phyloP scores from a whole-genome alignment of 2,888 invertebrate species.

The Galeruca laticollis region DNA sequence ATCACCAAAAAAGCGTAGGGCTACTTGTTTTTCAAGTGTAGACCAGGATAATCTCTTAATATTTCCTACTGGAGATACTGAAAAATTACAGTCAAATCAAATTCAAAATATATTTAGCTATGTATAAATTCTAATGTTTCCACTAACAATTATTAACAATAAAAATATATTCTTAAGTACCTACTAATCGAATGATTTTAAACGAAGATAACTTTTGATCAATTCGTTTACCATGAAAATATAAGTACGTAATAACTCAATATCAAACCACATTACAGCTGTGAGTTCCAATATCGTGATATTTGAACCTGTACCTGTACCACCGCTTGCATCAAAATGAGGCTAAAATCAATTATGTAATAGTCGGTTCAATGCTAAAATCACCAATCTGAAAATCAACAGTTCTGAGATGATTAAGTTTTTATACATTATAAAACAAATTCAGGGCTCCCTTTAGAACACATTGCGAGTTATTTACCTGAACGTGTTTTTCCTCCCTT shows the following conservation, averaged over 20 bases:
- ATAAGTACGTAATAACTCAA: no score
- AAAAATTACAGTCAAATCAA: no score
- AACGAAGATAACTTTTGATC: background rate
- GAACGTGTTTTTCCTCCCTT: background rate
- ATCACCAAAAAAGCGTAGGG: no score
- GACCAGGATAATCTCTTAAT: no score
- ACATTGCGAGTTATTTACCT: constrained; percentile 1
- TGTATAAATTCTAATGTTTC: no score
- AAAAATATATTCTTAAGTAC: background rate
- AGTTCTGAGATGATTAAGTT: background rate
- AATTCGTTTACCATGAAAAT: background rate
- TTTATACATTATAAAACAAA: background rate
- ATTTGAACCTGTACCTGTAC: background rate
- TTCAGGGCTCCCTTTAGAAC: background rate
- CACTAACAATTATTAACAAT: no score
- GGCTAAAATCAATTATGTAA: background rate
- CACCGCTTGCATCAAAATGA: background rate
- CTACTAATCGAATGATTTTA: background rate
- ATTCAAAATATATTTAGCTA: no score
- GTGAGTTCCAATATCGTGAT: no score
- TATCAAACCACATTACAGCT: no score
- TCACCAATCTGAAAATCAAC: background rate
- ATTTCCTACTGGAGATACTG: no score
- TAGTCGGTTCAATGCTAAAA: background rate
- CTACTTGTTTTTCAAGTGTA: no score